Conservation (phyloP, 2,113 vertebrate species). For the Zosterops hypoxanthus region DNA sequence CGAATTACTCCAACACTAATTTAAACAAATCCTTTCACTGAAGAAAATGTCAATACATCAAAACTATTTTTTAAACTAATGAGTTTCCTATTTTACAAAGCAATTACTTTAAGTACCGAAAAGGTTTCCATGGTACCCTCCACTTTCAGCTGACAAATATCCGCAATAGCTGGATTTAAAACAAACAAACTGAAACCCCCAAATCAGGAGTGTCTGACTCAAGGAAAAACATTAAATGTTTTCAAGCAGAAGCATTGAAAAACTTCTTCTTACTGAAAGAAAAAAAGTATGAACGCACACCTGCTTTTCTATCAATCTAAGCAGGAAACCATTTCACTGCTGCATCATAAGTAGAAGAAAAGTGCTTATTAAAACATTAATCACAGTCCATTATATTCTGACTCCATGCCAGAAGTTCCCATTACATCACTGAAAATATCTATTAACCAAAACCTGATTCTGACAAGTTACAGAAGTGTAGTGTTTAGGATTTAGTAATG, state of each 20-base stretch:
- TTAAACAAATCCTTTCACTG: conserved; percentile 43
- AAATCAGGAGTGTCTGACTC: not conserved
- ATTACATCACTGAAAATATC: conserved; percentile 84
- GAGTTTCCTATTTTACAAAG: conserved; percentile 37
- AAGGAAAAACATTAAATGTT: conserved; percentile 50
- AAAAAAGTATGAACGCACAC: conserved; percentile 62
- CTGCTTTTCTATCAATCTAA: conserved; percentile 78
- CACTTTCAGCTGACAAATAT: conserved; percentile 28
- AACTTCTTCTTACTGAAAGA: conserved; percentile 18
- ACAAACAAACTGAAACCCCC: conserved; percentile 12
- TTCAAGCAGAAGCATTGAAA: conserved; percentile 49
- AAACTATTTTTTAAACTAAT: conserved; percentile 37
- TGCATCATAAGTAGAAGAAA: conserved; percentile 78
- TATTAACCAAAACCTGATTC: conserved; percentile 83
- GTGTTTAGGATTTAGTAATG: conserved; percentile 76
- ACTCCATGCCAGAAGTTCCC: conserved; percentile 79
- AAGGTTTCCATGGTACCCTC: not conserved
- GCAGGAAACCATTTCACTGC: conserved; percentile 78
- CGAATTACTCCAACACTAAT: conserved; percentile 21
- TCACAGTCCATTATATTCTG: conserved; percentile 83
- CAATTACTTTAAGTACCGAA: conserved; percentile 34
- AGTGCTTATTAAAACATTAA: conserved; percentile 86
- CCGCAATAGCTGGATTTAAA: not conserved
- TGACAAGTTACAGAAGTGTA: conserved; percentile 82
- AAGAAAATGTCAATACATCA: conserved; percentile 25